phyloP scores from a whole-genome alignment of 2,888 invertebrate genomes.

The Drosophila robusta region DNA sequence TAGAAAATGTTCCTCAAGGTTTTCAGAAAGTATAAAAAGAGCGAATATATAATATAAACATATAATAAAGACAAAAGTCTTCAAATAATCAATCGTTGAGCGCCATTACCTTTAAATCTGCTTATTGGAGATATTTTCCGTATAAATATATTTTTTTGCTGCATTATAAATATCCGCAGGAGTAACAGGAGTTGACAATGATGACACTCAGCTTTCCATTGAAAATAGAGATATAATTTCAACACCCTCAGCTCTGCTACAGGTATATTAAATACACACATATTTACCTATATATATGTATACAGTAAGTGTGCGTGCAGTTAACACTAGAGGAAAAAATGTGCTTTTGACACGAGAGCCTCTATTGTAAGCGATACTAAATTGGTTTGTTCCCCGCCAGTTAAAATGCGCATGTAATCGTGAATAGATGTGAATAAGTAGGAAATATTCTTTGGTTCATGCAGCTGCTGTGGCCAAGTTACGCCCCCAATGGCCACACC shows the following conservation, averaged over 20 bases:
- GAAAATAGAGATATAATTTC: conserved; percentile 51
- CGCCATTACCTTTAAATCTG: too few species aligned
- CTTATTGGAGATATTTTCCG: too few species aligned
- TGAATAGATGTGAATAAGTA: conserved; percentile 36
- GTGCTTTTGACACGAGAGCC: conserved; percentile 82
- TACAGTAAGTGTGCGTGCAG: conserved; percentile 44
- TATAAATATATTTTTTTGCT: too few species aligned
- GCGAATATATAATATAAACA: too few species aligned
- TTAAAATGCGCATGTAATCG: conserved; percentile 38
- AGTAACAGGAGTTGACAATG: conserved; percentile 10
- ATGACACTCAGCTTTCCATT: conserved; percentile 23
- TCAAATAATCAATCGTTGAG: too few species aligned
- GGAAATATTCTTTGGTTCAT: conserved; percentile 17
- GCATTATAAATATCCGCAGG: too few species aligned
- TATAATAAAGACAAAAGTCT: too few species aligned
- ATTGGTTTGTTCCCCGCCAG: conserved; percentile 75
- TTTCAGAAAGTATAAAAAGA: too few species aligned
- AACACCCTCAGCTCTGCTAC: conserved; percentile 1
- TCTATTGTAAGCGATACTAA: conserved; percentile 78
- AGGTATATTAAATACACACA: conserved; percentile 17
- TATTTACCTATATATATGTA: conserved; percentile 3
- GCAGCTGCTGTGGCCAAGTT: conserved; percentile 30
- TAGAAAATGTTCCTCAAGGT: too few species aligned
- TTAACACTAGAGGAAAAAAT: conserved; percentile 65
- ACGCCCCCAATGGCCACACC: conserved; percentile 30